phyloP scores from a whole-genome alignment of 2,113 vertebrate genomes.

The Brachyhypopomus gauderio region DNA sequence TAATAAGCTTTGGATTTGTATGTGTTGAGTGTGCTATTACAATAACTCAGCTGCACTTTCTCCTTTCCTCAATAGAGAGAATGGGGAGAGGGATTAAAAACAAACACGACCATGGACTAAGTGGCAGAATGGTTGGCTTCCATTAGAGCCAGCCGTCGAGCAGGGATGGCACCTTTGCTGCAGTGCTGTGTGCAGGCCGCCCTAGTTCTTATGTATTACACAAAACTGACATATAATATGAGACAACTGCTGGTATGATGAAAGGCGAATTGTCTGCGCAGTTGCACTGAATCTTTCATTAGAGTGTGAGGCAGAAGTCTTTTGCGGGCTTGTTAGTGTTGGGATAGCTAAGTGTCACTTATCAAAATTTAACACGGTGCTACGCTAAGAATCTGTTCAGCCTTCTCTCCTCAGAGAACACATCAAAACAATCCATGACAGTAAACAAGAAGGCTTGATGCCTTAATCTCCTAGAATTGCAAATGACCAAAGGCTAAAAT shows the following conservation, averaged over 20 bases:
- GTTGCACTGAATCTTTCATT: constrained; percentile 13
- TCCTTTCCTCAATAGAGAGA: constrained; percentile 14
- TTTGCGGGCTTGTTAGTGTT: background rate
- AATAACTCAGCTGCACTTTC: constrained; percentile 47
- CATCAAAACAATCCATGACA: constrained; percentile 18
- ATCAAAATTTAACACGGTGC: constrained; percentile 2
- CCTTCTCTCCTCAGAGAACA: constrained; percentile 3
- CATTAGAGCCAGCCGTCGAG: background rate
- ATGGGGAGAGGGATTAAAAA: constrained; percentile 30
- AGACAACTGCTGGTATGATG: constrained; percentile 6
- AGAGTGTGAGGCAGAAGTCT: background rate
- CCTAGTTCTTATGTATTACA: background rate
- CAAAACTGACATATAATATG: constrained; percentile 8
- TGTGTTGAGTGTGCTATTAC: constrained; percentile 53
- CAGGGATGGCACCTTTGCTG: background rate
- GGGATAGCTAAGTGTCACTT: constrained; percentile 1
- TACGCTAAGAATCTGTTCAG: background rate
- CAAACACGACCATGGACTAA: background rate
- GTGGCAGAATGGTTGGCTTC: constrained; percentile 3
- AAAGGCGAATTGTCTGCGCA: constrained; percentile 23
- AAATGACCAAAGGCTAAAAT: constrained; percentile 19
- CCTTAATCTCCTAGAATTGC: constrained; percentile 9
- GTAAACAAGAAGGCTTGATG: constrained; percentile 6
- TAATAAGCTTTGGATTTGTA: constrained; percentile 60
- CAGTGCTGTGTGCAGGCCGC: background rate